phyloP scores from a whole-genome alignment of 1,140 invertebrate species.

The Drosophila littoralis region DNA sequence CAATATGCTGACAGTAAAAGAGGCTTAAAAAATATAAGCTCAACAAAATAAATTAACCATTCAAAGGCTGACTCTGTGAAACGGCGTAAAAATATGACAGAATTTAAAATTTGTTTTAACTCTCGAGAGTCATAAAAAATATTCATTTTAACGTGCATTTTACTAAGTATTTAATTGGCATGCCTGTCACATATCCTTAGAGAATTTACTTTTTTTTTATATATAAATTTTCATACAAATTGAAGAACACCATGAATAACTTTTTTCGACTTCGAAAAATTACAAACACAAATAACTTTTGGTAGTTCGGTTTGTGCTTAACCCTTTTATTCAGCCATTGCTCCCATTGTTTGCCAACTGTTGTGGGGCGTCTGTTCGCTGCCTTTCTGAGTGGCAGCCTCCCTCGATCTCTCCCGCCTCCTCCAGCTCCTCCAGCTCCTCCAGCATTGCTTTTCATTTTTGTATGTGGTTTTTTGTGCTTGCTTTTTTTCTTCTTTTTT shows the following conservation, averaged over 20 bases:
- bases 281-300: constrained; percentile 26
- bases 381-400: constrained; percentile 44
- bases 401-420: constrained; percentile 3
- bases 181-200: neutral
- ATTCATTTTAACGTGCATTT: too few species aligned
- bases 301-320: constrained; percentile 45
- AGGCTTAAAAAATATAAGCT: too few species aligned
- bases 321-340: constrained; percentile 63
- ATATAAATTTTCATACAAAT: constrained; percentile 20
- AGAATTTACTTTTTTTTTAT: neutral
- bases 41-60: too few species aligned
- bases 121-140: too few species aligned
- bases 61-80: too few species aligned
- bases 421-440: constrained; percentile 5
- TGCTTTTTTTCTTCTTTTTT: constrained; percentile 37
- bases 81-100: too few species aligned
- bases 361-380: constrained; percentile 18
- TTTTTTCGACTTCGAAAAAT: constrained; percentile 21
- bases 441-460: constrained; percentile 52
- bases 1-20: too few species aligned
- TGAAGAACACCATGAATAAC: constrained; percentile 13
- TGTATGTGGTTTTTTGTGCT: constrained; percentile 35
- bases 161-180: neutral
- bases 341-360: constrained; percentile 62
- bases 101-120: too few species aligned